Base-by-base conservation (phyloP, 2,797 vertebrate species). In the Rhinoraja longicauda region DNA sequence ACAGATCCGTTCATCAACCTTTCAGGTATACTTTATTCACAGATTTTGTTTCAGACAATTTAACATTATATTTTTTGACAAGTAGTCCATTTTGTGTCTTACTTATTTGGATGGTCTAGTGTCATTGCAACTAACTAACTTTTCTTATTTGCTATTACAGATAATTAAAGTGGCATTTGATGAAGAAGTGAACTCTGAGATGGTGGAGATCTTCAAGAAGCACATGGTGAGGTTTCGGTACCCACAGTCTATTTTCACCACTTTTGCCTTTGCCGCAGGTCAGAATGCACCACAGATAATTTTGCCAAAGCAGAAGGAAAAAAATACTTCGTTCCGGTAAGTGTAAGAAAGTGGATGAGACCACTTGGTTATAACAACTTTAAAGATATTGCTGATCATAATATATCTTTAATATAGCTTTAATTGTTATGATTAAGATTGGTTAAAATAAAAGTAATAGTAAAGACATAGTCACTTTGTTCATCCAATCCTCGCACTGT, bases 81-180 rank as follows among this genome's bases (percentile, higher is more conserved):
- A 70, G 3, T 91, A 32, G 67, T 91, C 7, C 21, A 72, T 13
- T 82, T 17, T 24, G 26, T 53, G n/a, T 13, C n/a, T 88, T 64
- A 57, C 15, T 32, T n/a, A 36, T 88, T n/a, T 67, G n/a, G 15
- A 70, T 90, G 4, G 15, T 39, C 29, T 70, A 90, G 64, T 13
- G 17, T 5, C 13, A 53, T 12, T 26, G 59, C 67, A 92, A 24
- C 13, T 29, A 73, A n/a, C 17, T 57, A 75, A 12, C 6, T 73
- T 45, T n/a, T 29, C 9, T 24, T 75, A n/a, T 53, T 15, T 92
- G 57, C 39, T n/a, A 94, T 39, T 93, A n/a, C 95, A 99, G 99
- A 94, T 99, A 94, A 98, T 99, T 95, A 99, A 99, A 95, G 98
- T 99, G 94, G 98, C 98, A 10, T 99, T 99, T 95, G 99, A 99